Percentiles rank a stretch among this genome's conserved stretches.
phyloP scores from a whole-genome alignment of 2,113 vertebrate species.

The Nycticorax nycticorax region DNA sequence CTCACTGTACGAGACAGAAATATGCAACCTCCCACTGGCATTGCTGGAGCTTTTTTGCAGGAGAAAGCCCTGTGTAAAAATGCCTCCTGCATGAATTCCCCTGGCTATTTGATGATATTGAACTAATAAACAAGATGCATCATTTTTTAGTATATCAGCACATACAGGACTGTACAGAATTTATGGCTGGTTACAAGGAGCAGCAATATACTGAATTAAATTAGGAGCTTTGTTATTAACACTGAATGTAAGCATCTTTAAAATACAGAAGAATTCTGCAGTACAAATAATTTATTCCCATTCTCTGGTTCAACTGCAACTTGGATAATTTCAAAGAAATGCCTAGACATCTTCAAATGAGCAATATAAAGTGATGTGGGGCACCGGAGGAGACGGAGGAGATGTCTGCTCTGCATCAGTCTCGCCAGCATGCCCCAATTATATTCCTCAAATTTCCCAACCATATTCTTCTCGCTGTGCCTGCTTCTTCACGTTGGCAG shows the following conservation, averaged over 20 bases:
- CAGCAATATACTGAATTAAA: neutral
- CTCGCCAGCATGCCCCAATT: neutral
- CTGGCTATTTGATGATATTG: neutral
- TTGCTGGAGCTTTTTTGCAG: neutral
- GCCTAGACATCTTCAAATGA: neutral
- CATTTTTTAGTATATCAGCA: neutral
- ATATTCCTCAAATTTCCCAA: neutral
- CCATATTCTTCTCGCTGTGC: neutral
- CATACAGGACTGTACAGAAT: neutral
- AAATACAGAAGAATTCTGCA: neutral
- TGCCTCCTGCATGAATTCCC: neutral
- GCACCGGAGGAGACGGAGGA: neutral
- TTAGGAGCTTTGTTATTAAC: neutral
- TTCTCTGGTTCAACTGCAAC: neutral
- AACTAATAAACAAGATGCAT: neutral
- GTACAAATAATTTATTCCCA: neutral
- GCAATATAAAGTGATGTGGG: neutral
- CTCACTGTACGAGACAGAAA: neutral
- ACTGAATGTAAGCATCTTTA: neutral
- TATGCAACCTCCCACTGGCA: neutral
- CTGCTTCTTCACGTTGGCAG: neutral
- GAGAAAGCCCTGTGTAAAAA: neutral
- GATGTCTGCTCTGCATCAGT: neutral
- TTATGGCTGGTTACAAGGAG: neutral
- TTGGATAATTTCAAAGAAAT: neutral